These are phyloP conservation scores for Cynocephalus volans DNA, from an alignment of 2,113 vertebrate species.

Conservation along the genomic window DNA sequence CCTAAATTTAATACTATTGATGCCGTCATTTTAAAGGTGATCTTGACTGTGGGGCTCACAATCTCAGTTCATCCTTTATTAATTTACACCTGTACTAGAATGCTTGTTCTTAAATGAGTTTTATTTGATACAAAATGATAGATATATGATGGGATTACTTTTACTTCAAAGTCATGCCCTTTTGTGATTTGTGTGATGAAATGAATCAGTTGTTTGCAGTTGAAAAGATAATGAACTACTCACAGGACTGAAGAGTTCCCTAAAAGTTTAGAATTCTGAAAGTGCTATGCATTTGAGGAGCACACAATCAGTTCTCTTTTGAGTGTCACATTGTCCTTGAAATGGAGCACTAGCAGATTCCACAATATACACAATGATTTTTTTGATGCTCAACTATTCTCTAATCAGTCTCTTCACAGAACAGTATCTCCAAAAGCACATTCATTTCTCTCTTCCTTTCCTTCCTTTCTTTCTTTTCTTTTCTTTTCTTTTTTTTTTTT, in stretches of 20 bases:
- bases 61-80: constrained; percentile 71
- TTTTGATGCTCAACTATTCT: constrained; percentile 66
- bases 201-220: constrained; percentile 63
- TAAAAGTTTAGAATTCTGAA: constrained; percentile 66
- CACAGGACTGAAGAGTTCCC: background rate
- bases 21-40: constrained; percentile 60
- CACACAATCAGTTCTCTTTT: background rate
- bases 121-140: constrained; percentile 70
- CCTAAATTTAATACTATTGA: constrained; percentile 63
- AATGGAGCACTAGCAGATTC: background rate
- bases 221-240: constrained; percentile 62
- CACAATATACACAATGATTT: background rate
- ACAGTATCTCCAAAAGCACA: constrained; percentile 25
- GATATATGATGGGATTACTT: constrained; percentile 73
- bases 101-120: constrained; percentile 71
- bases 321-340: constrained; percentile 59
- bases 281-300: background rate
- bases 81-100: constrained; percentile 77
- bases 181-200: constrained; percentile 74
- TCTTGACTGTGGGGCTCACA: constrained; percentile 56
- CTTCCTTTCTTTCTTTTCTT: background rate
- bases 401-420: background rate
- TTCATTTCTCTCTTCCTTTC: background rate
- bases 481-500: background rate
- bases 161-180: constrained; percentile 77